These are phyloP conservation scores for Caerostris darwini DNA, from an alignment of 1,140 invertebrate species.

Conservation along the genomic window DNA sequence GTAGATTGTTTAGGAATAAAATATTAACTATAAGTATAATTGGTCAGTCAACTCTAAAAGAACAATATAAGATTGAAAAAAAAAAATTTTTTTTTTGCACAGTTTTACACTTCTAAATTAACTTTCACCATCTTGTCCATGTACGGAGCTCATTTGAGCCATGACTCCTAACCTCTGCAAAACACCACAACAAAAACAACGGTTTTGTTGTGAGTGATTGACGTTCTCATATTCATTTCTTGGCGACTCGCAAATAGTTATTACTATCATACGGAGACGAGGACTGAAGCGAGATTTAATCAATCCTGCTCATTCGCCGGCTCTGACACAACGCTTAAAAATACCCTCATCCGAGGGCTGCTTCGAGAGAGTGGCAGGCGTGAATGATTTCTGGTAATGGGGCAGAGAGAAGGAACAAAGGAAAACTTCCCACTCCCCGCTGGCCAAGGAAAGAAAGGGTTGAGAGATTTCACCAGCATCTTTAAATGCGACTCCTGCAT, in stretches of 20 bases:
- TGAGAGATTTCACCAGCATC: conserved; percentile 2
- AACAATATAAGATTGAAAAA: no score
- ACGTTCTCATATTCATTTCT: neutral
- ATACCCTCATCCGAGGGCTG: neutral
- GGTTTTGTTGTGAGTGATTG: neutral
- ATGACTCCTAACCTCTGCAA: neutral
- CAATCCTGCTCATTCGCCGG: conserved; percentile 12
- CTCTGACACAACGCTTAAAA: conserved; percentile 20
- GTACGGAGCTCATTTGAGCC: neutral
- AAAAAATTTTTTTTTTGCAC: no score
- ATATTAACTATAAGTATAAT: no score
- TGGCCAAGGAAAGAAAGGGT: neutral
- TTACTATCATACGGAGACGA: neutral
- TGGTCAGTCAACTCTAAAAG: no score
- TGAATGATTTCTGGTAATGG: conserved; percentile 30
- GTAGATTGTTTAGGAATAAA: no score
- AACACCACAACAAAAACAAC: neutral
- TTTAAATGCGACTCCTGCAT: neutral
- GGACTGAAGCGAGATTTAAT: neutral
- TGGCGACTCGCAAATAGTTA: neutral
- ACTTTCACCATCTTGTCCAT: neutral
- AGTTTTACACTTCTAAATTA: neutral
- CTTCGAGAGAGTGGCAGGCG: conserved; percentile 27
- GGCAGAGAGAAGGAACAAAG: neutral
- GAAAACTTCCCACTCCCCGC: conserved; percentile 10